phyloP scores from a whole-genome alignment of 2,113 vertebrate genomes.

The Noctilio leporinus region DNA sequence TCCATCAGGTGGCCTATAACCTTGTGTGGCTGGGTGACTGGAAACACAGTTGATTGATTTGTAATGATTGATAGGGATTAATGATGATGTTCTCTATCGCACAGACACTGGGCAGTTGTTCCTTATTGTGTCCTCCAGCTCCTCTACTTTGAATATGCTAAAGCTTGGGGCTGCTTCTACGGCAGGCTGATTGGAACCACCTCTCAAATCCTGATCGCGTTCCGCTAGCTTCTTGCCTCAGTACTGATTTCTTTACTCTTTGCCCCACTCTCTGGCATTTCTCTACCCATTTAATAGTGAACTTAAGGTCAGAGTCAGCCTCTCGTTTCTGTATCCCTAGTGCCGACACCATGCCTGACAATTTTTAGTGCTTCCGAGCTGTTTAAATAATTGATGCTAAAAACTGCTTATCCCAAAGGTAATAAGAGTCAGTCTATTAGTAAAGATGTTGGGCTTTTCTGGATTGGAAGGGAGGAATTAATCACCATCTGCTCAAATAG shows the following conservation, averaged over 20 bases:
- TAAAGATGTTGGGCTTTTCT: conserved; percentile 9
- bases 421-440: conserved; percentile 27
- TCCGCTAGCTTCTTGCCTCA: neutral
- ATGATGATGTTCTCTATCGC: neutral
- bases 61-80: neutral
- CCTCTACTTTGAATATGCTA: neutral
- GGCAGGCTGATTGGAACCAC: neutral
- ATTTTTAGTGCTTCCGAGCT: neutral
- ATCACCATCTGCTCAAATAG: neutral
- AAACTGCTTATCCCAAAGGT: neutral
- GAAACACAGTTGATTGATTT: conserved; percentile 16
- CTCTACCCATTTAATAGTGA: neutral
- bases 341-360: neutral
- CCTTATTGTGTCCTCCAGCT: neutral
- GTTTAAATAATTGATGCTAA: conserved; percentile 5
- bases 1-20: neutral
- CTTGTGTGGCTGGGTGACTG: neutral
- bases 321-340: neutral
- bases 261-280: neutral
- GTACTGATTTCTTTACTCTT: neutral
- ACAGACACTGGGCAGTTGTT: neutral
- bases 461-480: conserved; percentile 18
- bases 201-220: neutral
- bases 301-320: neutral
- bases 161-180: neutral